These are phyloP conservation scores for Erebia ligea DNA, from an alignment of 2,888 invertebrate species.

Conservation along the genomic window DNA sequence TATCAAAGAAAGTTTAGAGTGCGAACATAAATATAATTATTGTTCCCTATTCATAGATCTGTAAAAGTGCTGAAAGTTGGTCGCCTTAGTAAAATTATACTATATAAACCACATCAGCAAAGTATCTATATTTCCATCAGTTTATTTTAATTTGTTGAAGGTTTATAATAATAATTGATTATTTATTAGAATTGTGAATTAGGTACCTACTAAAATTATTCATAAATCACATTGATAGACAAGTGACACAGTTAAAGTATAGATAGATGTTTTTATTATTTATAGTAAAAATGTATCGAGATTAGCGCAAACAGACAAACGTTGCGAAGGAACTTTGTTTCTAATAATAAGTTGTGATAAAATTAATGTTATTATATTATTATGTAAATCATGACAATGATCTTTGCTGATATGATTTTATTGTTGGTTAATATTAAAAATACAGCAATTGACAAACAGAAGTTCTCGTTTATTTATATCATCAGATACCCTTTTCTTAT, in stretches of 20 bases:
- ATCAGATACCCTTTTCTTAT: not conserved
- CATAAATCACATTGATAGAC: not conserved
- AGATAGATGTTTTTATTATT: no score
- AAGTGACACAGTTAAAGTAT: no score
- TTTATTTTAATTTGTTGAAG: not conserved
- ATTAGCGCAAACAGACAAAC: no score
- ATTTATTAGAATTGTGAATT: constrained; percentile 10
- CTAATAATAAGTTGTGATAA: not conserved
- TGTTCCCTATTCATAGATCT: not conserved
- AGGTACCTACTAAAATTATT: not conserved
- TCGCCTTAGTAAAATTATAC: constrained; percentile 9
- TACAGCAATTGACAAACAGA: constrained; percentile 37
- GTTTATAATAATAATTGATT: constrained; percentile 18
- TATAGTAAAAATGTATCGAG: not conserved
- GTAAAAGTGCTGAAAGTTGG: not conserved
- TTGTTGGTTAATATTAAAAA: constrained; percentile 42
- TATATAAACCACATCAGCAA: constrained; percentile 26
- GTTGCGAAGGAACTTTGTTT: no score
- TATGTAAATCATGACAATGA: constrained; percentile 29
- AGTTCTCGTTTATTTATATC: constrained; percentile 2
- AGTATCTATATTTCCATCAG: constrained; percentile 12
- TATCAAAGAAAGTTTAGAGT: not conserved
- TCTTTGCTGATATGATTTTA: constrained; percentile 39
- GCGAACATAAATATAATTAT: not conserved
- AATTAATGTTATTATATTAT: constrained; percentile 11